Conservation (phyloP, 2,888 invertebrate species). For the Eupithecia vulgata region DNA sequence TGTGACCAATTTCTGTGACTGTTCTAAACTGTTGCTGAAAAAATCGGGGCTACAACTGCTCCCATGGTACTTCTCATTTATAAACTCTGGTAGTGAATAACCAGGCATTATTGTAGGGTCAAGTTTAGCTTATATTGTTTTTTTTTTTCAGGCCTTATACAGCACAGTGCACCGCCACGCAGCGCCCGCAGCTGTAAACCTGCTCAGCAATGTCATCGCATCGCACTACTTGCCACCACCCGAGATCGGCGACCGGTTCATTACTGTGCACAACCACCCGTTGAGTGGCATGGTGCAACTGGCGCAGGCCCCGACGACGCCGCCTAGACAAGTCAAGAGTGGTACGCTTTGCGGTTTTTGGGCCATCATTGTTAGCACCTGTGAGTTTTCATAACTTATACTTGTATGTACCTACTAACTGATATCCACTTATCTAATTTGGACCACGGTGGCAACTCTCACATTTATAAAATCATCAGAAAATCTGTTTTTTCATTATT, state of each 20-base stretch:
- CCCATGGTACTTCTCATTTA: too few relatives aligned
- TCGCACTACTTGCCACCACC: conserved; percentile 37
- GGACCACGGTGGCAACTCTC: too few relatives aligned
- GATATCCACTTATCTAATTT: too few relatives aligned
- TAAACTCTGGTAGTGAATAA: too few relatives aligned
- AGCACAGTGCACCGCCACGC: conserved; percentile 81
- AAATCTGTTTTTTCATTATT: too few relatives aligned
- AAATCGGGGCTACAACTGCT: too few relatives aligned
- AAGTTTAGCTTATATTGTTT: too few relatives aligned
- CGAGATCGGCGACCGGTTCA: conserved; percentile 41
- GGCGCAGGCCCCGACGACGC: background rate
- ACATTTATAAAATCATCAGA: too few relatives aligned
- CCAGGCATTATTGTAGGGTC: too few relatives aligned
- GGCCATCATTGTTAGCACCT: conserved; percentile 29
- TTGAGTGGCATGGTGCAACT: conserved; percentile 24
- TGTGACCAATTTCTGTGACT: too few relatives aligned
- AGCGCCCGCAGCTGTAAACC: conserved; percentile 79
- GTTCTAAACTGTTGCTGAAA: too few relatives aligned
- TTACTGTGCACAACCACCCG: conserved; percentile 57
- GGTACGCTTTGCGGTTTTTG: conserved; percentile 37
- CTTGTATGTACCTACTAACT: too few relatives aligned
- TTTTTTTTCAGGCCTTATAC: conserved; percentile 64
- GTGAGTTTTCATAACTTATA: background rate
- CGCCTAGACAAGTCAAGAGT: conserved; percentile 40
- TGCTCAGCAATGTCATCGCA: conserved; percentile 73